phyloP scores from a whole-genome alignment of 2,113 vertebrate genomes.

The Rhadina sibilatrix region DNA sequence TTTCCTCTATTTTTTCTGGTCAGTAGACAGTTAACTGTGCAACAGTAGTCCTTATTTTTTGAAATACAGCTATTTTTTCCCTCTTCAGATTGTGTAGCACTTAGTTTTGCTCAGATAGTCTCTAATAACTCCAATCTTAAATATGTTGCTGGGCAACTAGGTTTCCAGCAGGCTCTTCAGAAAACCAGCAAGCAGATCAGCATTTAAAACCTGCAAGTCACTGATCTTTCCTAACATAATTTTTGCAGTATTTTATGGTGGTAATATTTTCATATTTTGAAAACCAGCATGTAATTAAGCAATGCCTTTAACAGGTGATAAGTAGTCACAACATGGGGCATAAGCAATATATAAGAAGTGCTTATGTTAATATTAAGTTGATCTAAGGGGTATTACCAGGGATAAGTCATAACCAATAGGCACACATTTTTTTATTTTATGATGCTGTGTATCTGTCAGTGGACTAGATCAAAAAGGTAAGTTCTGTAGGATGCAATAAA shows the following conservation, averaged over 20 bases:
- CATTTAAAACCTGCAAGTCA: slow-evolving; percentile 8
- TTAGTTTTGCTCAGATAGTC: slow-evolving; percentile 1
- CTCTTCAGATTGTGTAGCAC: neutral
- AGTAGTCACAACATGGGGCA: neutral
- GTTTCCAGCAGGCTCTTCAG: neutral
- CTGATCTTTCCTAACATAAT: neutral
- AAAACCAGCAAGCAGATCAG: neutral
- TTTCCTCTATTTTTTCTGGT: neutral
- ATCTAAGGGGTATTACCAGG: neutral
- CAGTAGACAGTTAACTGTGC: neutral
- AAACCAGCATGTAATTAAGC: neutral
- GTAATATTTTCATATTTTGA: neutral
- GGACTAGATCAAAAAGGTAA: neutral
- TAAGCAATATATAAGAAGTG: neutral
- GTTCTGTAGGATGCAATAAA: neutral
- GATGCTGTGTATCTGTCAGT: neutral
- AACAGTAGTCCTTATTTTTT: neutral
- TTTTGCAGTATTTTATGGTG: neutral
- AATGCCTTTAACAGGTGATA: neutral
- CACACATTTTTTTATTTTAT: neutral
- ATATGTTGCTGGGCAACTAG: slow-evolving; percentile 42
- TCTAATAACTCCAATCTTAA: slow-evolving; percentile 1
- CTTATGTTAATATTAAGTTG: neutral
- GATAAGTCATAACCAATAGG: neutral
- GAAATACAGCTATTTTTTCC: neutral